Evolutionary conservation across 2,113 vertebrate species (phyloP).

Genomic region (Leptosomus discolor): DNA sequence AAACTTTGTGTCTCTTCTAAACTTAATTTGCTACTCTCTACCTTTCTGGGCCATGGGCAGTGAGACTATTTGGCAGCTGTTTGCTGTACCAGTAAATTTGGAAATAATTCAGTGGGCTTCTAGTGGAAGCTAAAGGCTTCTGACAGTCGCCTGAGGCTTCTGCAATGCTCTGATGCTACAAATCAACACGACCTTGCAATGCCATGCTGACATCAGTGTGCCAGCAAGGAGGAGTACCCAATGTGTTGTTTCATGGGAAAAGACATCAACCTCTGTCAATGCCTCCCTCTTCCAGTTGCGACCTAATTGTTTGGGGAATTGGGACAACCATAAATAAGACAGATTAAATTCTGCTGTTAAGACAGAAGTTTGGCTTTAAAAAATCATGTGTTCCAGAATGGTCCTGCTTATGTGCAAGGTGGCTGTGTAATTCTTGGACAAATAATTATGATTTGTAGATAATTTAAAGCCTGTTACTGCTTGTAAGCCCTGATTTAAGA

Average conservation of each 20-base stretch:
- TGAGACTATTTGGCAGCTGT: not conserved
- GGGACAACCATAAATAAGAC: conserved; percentile 73
- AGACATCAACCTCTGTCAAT: not conserved
- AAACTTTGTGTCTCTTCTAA: not conserved
- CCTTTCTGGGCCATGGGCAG: not conserved
- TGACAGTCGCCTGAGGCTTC: conserved; percentile 32
- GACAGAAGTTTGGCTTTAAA: conserved; percentile 20
- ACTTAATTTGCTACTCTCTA: not conserved
- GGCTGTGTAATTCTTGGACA: not conserved
- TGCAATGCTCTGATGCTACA: conserved; percentile 15
- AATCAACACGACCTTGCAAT: conserved; percentile 61
- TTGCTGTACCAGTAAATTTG: conserved; percentile 3
- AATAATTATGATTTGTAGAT: not conserved
- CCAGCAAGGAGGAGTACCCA: not conserved
- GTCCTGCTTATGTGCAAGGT: not conserved
- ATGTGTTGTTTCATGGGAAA: not conserved
- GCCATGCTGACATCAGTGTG: conserved; percentile 1
- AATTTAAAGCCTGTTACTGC: not conserved
- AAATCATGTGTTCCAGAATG: not conserved
- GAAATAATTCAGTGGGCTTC: conserved; percentile 38
- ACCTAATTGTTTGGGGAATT: conserved; percentile 67
- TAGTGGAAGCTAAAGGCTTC: conserved; percentile 24
- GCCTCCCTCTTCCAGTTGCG: conserved; percentile 47
- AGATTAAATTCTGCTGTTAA: conserved; percentile 64
- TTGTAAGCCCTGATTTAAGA: not conserved